These are phyloP conservation scores for Drosophila austrosaltans DNA, from an alignment of 2,888 invertebrate species.

Conservation along the genomic window DNA sequence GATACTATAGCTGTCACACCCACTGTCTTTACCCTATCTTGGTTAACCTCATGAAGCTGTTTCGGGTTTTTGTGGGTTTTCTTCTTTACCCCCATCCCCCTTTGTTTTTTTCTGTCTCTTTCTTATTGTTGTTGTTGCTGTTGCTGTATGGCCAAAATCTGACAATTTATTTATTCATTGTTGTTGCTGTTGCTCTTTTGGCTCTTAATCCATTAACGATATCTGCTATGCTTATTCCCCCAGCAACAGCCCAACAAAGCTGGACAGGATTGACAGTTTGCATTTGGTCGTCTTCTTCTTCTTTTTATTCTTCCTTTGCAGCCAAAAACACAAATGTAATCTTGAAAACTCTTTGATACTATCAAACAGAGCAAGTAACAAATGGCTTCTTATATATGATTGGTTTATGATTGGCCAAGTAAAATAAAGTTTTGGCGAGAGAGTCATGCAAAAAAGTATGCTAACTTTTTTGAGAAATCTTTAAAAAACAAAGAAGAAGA, in stretches of 20 bases:
- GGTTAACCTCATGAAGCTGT: slow-evolving; percentile 27
- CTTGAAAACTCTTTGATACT: slow-evolving; percentile 1
- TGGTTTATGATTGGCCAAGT: background rate
- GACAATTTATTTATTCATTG: slow-evolving; percentile 77
- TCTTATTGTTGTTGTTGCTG: background rate
- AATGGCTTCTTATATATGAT: slow-evolving; percentile 1
- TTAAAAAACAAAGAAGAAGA: background rate
- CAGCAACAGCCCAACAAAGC: slow-evolving; percentile 8
- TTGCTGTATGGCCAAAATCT: slow-evolving; percentile 49
- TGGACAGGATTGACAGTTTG: slow-evolving; percentile 17
- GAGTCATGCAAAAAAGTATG: background rate
- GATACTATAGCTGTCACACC: background rate
- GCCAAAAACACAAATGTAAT: background rate
- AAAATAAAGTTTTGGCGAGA: background rate
- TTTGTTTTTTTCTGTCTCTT: background rate
- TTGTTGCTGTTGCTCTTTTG: slow-evolving; percentile 15
- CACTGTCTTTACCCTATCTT: slow-evolving; percentile 23
- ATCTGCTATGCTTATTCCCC: slow-evolving; percentile 17
- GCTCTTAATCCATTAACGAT: slow-evolving; percentile 48
- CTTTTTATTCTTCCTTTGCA: background rate
- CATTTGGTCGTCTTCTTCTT: background rate
- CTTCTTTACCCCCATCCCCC: background rate
- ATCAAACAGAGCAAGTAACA: background rate
- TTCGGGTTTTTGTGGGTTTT: slow-evolving; percentile 18
- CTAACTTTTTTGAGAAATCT: background rate